Conservation (phyloP, 1,140 invertebrate genomes). For the Brachionus rubens region DNA sequence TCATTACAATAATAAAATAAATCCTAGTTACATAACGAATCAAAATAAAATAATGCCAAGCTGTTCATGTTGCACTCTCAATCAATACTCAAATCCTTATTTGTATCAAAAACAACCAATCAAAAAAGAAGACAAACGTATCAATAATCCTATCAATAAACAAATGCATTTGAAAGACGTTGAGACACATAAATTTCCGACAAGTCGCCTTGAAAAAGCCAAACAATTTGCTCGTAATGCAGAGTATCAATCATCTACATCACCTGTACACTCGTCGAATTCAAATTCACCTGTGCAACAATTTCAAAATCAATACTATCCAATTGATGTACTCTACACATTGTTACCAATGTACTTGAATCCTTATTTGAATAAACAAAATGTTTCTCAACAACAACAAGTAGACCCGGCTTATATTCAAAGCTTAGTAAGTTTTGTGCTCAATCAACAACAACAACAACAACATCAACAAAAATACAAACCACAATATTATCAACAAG, state of each 20-base stretch:
- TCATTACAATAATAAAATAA: background rate
- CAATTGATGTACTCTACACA: slow-evolving; percentile 14
- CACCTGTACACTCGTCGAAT: background rate
- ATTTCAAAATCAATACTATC: slow-evolving; percentile 11
- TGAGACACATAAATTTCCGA: background rate
- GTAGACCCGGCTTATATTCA: slow-evolving; percentile 14
- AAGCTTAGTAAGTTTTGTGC: background rate
- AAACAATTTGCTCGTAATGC: slow-evolving; percentile 10
- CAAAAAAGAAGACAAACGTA: background rate
- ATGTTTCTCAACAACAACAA: background rate
- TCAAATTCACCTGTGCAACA: background rate
- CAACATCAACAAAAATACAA: background rate
- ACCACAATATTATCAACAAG: background rate
- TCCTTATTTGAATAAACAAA: slow-evolving; percentile 6
- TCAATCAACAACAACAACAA: background rate
- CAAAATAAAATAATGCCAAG: background rate
- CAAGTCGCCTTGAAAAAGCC: slow-evolving; percentile 19
- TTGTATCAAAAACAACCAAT: background rate
- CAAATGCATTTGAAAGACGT: background rate
- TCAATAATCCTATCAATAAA: background rate
- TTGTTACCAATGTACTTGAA: slow-evolving; percentile 14
- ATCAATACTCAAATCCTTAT: background rate
- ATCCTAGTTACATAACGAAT: background rate
- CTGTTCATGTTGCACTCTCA: slow-evolving; percentile 6
- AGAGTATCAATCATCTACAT: background rate